Evolutionary conservation across 2,888 invertebrate genomes (phyloP).

Genomic region (Andrena dorsata): DNA sequence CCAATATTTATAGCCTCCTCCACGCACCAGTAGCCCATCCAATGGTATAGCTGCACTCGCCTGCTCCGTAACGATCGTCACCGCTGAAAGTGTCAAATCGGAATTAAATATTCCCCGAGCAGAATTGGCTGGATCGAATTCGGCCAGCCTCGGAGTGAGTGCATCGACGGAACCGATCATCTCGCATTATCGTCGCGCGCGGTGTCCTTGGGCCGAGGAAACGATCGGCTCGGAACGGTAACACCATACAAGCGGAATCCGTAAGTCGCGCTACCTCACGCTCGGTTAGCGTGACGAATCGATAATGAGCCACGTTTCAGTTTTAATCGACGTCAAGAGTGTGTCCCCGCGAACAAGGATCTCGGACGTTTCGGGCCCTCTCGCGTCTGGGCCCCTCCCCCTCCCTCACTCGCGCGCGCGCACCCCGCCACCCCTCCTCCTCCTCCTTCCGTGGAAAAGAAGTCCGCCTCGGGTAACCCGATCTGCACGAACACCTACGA

Average conservation of each 20-base stretch:
- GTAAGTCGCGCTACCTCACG: slow-evolving; percentile 57
- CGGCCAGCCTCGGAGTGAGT: slow-evolving; percentile 10
- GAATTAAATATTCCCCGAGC: not conserved
- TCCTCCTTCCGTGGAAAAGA: slow-evolving; percentile 35
- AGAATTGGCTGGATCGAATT: not conserved
- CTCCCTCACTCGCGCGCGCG: too few relatives aligned
- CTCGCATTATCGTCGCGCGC: slow-evolving; percentile 48
- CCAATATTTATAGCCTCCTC: too few relatives aligned
- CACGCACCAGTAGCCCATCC: too few relatives aligned
- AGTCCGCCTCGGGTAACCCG: slow-evolving; percentile 64
- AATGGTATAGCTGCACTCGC: too few relatives aligned
- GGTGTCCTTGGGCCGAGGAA: slow-evolving; percentile 52
- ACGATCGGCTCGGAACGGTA: slow-evolving; percentile 45
- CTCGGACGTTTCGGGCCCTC: slow-evolving; percentile 2
- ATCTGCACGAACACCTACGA: slow-evolving; percentile 74
- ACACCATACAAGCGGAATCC: slow-evolving; percentile 61
- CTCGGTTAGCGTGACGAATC: slow-evolving; percentile 71
- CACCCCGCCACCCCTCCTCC: not conserved
- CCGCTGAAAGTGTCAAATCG: not conserved
- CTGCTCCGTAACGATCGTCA: not conserved
- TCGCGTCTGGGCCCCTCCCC: not conserved
- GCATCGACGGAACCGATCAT: slow-evolving; percentile 34
- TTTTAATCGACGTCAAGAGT: slow-evolving; percentile 70
- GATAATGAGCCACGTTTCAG: slow-evolving; percentile 71
- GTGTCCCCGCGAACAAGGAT: slow-evolving; percentile 43